Evolutionary conservation across 2,888 invertebrate species (phyloP), one percentile per base, ranked within the genome.

Genomic region (Yponomeuta sedellus): DNA sequence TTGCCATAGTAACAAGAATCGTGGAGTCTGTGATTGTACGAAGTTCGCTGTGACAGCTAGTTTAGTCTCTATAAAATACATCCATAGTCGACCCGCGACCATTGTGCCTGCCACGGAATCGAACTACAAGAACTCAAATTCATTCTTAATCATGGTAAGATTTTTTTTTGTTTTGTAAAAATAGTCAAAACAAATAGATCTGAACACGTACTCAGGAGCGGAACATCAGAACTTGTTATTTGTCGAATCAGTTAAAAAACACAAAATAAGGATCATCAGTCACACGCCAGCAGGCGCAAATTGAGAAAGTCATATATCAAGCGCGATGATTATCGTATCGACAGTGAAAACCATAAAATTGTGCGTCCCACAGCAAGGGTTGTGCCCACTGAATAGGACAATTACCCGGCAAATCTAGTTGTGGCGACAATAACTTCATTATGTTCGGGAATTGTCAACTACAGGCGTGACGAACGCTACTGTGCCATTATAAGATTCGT

Each of bases 381-480:
- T 63, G 66, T n/a, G 64, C 64, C 61, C 83, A 81, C 71, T 81
- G 80, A 83, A 80, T 77, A 78, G 82, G 78, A 81, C 80, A 81
- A 83, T 83, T 82, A 77, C 75, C 75, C 74, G 75, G 73, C 72
- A 75, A 58, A 57, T 57, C 64, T 56, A 57, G 56, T 70, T 70
- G 71, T 70, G 71, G 73, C 74, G 77, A 82, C 83, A 82, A 85
- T 84, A 75, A 78, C 82, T 84, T 84, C 83, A 85, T 83, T 84
- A 83, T 77, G 74, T 11, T 19, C 10, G 61, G 39, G 40, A 58
- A 62, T 64, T 61, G 39, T 40, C 56, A 61, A 52, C 67, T 44
- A 16, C 12, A 16, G 61, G 61, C 64, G 56, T 57, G 61, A 61
- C 64, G 56, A 52, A 22, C n/a, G 34, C 39, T 62, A 39, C 8